Percentiles rank a stretch among this genome's conserved stretches.
Conservation (phyloP, 2,797 vertebrate species). For the Protonibea diacanthus region DNA sequence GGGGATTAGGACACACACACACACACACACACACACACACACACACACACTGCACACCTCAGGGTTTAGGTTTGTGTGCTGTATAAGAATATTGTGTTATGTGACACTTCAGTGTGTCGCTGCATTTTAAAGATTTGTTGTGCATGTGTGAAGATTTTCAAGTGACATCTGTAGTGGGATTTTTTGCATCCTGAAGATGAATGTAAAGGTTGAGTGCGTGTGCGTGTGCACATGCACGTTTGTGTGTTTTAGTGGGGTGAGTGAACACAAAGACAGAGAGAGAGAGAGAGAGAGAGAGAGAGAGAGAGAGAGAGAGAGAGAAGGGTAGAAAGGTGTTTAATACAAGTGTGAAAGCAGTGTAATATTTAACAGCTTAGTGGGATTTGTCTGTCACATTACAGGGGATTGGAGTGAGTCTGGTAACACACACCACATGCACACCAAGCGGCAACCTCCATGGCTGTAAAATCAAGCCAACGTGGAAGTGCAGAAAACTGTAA, state of each 20-base stretch:
- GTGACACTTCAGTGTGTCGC: slow-evolving; percentile 24
- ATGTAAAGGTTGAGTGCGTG: slow-evolving; percentile 40
- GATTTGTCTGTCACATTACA: slow-evolving; percentile 81
- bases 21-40: slow-evolving; percentile 20
- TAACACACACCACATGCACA: slow-evolving; percentile 40
- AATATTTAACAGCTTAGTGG: slow-evolving; percentile 81
- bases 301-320: background rate
- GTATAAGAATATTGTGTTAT: slow-evolving; percentile 16
- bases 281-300: slow-evolving; percentile 10
- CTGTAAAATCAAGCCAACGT: no score
- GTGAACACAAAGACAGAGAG: slow-evolving; percentile 23
- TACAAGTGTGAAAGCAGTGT: slow-evolving; percentile 76
- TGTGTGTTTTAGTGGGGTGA: slow-evolving; percentile 13
- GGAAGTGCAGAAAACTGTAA: no score
- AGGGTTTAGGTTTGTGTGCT: slow-evolving; percentile 12
- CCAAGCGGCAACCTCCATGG: background rate
- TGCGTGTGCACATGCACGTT: slow-evolving; percentile 12
- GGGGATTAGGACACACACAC: slow-evolving; percentile 61
- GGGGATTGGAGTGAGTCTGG: slow-evolving; percentile 63
- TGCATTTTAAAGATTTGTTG: slow-evolving; percentile 65
- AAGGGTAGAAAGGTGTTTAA: slow-evolving; percentile 76
- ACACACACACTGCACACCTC: slow-evolving; percentile 20
- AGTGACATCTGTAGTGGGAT: slow-evolving; percentile 56
- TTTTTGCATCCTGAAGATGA: slow-evolving; percentile 59
- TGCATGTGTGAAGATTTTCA: slow-evolving; percentile 55